Evolutionary conservation across 35 echinoderm and acorn worm species (phyloP).

Genomic region (Heliocidaris tuberculata): DNA sequence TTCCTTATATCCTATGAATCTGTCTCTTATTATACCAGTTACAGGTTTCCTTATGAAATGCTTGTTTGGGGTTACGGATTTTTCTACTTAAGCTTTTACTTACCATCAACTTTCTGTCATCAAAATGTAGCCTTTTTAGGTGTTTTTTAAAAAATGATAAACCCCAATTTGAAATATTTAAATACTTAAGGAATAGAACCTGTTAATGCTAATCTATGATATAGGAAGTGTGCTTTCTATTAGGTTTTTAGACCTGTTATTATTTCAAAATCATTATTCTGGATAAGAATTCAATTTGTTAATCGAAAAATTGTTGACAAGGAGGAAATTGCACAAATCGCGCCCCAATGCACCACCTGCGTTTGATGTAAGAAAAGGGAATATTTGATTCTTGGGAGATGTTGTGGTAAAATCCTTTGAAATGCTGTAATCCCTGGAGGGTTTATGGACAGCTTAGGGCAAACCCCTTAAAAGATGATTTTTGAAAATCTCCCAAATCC

Average conservation of each 20-base stretch:
- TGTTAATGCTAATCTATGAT: neutral
- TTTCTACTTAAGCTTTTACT: too few species aligned
- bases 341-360: neutral
- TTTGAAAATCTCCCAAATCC: neutral
- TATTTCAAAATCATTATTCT: neutral
- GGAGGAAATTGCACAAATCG: neutral
- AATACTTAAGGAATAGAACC: too few species aligned
- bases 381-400: neutral
- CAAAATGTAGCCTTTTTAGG: too few species aligned
- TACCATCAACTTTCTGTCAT: too few species aligned
- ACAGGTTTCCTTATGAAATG: too few species aligned
- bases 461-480: slow-evolving; percentile 11
- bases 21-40: too few species aligned
- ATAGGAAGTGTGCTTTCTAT: neutral
- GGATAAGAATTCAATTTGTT: neutral
- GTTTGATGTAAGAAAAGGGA: neutral
- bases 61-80: too few species aligned
- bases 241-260: neutral
- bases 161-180: too few species aligned
- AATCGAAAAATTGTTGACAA: neutral
- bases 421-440: neutral
- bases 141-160: too few species aligned
- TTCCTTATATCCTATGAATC: too few species aligned
- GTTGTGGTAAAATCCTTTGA: neutral
- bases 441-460: neutral